Percentiles rank a stretch among this genome's conserved stretches.
These are phyloP conservation scores for Selenia dentaria DNA, from an alignment of 2,888 invertebrate genomes.

Conservation along the genomic window DNA sequence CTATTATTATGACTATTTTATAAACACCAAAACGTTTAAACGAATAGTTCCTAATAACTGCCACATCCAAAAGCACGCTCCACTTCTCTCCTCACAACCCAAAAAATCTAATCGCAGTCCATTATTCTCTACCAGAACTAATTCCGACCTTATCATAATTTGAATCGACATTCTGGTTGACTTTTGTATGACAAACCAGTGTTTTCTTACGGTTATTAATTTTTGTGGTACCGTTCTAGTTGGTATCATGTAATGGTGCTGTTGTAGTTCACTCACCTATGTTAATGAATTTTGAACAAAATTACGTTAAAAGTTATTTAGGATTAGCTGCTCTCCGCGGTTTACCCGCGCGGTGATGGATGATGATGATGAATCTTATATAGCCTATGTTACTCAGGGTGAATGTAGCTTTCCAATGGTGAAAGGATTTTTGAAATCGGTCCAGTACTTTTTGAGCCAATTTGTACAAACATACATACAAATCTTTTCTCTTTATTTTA, in stretches of 20 bases:
- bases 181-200: constrained; percentile 80
- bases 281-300: constrained; percentile 1
- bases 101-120: constrained; percentile 68
- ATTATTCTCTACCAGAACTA: constrained; percentile 82
- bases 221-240: constrained; percentile 59
- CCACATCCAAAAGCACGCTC: constrained; percentile 49
- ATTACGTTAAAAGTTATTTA: neutral
- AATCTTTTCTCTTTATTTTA: too few relatives aligned
- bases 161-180: constrained; percentile 79
- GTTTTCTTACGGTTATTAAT: constrained; percentile 83
- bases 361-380: too few relatives aligned
- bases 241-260: constrained; percentile 53
- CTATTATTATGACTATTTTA: too few relatives aligned
- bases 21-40: too few relatives aligned
- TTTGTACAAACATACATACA: too few relatives aligned
- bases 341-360: too few relatives aligned
- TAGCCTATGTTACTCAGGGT: too few relatives aligned
- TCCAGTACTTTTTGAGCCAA: too few relatives aligned
- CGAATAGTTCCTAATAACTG: constrained; percentile 29
- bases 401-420: too few relatives aligned
- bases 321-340: too few relatives aligned
- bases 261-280: constrained; percentile 56
- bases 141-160: constrained; percentile 82
- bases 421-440: too few relatives aligned
- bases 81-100: constrained; percentile 36